These are phyloP conservation scores for Tanytarsus gracilentus DNA, from an alignment of 2,888 invertebrate species.

Conservation along the genomic window DNA sequence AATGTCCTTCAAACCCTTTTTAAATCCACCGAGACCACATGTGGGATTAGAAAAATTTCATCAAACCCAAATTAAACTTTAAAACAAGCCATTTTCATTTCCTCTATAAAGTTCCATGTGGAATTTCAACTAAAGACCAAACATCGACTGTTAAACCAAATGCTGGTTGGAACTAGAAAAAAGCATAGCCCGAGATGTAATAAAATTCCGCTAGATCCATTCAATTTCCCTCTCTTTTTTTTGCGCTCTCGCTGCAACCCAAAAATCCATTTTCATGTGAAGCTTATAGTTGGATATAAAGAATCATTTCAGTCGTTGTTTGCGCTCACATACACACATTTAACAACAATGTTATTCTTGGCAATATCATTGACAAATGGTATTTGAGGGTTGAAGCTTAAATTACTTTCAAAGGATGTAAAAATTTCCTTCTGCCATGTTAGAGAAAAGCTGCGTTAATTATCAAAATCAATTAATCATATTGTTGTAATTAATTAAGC, in stretches of 20 bases:
- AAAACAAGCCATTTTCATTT: no score
- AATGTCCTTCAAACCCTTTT: no score
- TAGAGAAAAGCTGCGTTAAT: not conserved
- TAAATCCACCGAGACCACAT: no score
- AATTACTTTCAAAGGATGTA: not conserved
- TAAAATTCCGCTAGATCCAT: conserved; percentile 6
- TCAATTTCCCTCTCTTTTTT: not conserved
- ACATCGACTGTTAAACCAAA: no score
- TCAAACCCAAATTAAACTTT: no score
- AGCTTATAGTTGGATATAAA: not conserved
- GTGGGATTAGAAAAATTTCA: no score
- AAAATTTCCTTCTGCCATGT: not conserved
- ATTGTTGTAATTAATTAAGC: conserved; percentile 24
- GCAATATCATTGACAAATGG: conserved; percentile 8
- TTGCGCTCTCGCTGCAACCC: not conserved
- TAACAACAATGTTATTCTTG: not conserved
- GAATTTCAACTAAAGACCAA: no score
- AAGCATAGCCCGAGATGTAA: not conserved
- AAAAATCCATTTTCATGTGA: not conserved
- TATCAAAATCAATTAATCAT: conserved; percentile 24
- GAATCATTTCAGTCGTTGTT: conserved; percentile 4
- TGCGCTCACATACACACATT: no score
- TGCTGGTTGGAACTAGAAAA: no score
- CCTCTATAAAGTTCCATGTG: no score
- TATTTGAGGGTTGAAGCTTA: not conserved